These are phyloP conservation scores for Lucilia cuprina DNA, from an alignment of 1,140 invertebrate species.

Conservation along the genomic window DNA sequence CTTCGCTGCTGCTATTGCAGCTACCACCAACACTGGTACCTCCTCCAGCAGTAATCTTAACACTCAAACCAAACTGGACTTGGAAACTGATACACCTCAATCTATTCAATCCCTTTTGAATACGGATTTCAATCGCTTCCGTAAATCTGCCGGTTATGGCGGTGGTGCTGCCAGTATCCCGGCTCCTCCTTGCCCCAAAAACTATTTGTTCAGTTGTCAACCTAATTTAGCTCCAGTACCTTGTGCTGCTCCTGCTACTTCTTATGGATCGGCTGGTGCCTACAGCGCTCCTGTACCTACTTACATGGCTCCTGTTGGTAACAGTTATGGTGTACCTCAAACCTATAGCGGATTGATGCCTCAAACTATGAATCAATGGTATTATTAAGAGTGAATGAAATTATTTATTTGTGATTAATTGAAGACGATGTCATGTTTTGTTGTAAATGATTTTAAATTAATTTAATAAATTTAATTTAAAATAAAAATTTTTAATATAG, in stretches of 20 bases:
- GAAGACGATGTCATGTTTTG: not conserved
- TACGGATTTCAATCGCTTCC: not conserved
- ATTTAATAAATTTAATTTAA: no score
- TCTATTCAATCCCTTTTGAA: not conserved
- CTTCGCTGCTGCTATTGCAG: not conserved
- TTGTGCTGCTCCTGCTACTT: not conserved
- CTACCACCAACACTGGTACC: not conserved
- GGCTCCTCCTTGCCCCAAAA: constrained; percentile 51
- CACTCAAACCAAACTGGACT: not conserved
- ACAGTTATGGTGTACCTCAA: not conserved
- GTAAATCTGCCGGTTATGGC: constrained; percentile 6
- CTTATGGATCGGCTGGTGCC: constrained; percentile 49
- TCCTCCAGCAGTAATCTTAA: not conserved
- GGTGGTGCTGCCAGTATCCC: constrained; percentile 32
- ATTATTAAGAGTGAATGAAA: not conserved
- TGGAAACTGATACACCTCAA: not conserved
- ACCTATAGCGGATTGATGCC: not conserved
- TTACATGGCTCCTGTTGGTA: constrained; percentile 7
- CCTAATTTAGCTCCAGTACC: constrained; percentile 48
- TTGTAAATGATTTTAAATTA: no score
- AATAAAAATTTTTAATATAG: no score
- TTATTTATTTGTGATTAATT: not conserved
- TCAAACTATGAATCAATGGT: not conserved
- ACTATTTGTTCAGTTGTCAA: constrained; percentile 57
- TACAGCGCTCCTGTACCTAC: constrained; percentile 47